These are phyloP conservation scores for Ranitomeya imitator DNA, from an alignment of 2,113 vertebrate genomes.

Conservation along the genomic window DNA sequence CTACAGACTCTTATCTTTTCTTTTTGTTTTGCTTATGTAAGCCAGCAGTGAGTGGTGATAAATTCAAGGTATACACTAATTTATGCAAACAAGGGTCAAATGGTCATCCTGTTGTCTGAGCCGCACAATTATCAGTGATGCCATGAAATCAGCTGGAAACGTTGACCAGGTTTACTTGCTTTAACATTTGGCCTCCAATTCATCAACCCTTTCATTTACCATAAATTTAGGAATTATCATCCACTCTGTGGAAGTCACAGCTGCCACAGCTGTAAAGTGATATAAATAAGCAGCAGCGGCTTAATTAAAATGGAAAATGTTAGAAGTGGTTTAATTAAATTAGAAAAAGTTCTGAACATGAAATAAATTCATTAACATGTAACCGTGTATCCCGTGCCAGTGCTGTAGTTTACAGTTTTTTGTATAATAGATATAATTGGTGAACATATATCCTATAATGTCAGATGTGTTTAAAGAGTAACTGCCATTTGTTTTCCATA, in stretches of 20 bases:
- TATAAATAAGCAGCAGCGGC: background rate
- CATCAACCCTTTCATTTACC: background rate
- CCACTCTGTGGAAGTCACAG: background rate
- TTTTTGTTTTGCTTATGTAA: constrained; percentile 3
- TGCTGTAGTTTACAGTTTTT: background rate
- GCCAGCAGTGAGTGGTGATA: background rate
- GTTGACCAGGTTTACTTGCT: background rate
- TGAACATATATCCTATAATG: background rate
- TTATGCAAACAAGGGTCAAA: constrained; percentile 18
- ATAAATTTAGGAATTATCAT: background rate
- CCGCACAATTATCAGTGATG: background rate
- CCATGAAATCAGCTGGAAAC: background rate
- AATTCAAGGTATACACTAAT: constrained; percentile 16
- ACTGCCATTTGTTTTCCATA: too few species aligned
- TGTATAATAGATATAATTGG: background rate
- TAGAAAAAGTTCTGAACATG: background rate
- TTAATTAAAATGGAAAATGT: background rate
- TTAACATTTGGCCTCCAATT: background rate
- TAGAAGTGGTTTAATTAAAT: background rate
- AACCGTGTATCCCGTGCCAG: background rate
- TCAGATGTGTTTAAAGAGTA: background rate
- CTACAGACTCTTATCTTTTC: background rate
- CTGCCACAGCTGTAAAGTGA: background rate
- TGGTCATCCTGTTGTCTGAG: constrained; percentile 19
- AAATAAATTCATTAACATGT: background rate